Evolutionary conservation across 2,113 vertebrate species (phyloP).

Genomic region (Fulica atra): DNA sequence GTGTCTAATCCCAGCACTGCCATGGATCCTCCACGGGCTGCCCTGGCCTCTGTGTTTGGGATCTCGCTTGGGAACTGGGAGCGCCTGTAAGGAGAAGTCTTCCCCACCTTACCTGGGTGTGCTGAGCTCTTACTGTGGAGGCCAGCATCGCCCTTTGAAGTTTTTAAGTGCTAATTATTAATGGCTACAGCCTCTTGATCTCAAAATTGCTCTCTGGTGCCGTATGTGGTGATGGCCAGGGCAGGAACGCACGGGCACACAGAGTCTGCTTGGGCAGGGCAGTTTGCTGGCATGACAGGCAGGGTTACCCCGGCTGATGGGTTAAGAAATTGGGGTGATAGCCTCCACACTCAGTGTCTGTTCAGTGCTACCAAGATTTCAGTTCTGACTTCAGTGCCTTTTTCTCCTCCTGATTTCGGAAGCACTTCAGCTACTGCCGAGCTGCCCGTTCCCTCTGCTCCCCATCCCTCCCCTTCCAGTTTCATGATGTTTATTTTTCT

Average conservation of each 20-base stretch:
- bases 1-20: background rate
- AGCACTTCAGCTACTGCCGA: background rate
- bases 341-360: background rate
- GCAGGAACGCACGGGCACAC: background rate
- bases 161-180: background rate
- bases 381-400: background rate
- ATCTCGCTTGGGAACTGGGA: background rate
- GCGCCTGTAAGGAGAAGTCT: fast-evolving
- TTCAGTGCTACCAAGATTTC: background rate
- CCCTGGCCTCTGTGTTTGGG: background rate
- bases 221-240: background rate
- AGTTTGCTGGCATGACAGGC: background rate
- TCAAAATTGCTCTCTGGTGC: background rate
- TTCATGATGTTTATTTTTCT: constrained; percentile 35
- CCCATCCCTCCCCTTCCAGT: background rate
- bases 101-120: background rate
- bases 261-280: background rate
- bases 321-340: background rate
- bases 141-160: background rate
- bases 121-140: background rate
- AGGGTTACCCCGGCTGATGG: background rate
- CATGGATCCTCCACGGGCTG: fast-evolving
- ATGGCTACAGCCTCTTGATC: background rate
- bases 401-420: background rate
- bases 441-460: background rate